Conservation (phyloP, 2,797 vertebrate species). For the Artibeus jamaicensis region DNA sequence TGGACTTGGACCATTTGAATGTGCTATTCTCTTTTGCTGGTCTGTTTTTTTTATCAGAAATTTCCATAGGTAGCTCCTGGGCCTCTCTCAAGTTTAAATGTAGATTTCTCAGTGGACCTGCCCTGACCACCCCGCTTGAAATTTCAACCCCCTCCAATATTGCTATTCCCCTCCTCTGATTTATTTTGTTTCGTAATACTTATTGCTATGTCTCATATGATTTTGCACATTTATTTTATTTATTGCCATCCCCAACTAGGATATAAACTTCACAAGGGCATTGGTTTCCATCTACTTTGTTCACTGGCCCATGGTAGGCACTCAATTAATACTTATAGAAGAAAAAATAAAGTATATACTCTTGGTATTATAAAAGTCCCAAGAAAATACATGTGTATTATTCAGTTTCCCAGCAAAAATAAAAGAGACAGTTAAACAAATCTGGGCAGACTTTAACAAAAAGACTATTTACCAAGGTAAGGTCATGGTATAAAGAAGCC, state of each 20-base stretch:
- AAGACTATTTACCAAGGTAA: neutral
- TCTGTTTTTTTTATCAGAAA: neutral
- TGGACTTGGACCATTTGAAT: neutral
- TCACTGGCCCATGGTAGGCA: neutral
- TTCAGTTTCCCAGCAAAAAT: slow-evolving; percentile 26
- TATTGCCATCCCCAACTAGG: neutral
- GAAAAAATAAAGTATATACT: slow-evolving; percentile 17
- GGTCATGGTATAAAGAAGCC: neutral
- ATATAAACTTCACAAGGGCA: neutral
- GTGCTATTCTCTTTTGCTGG: neutral
- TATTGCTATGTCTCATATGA: neutral
- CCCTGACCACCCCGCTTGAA: neutral
- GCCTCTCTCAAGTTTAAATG: neutral
- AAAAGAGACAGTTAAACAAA: slow-evolving; percentile 12
- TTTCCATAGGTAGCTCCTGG: neutral
- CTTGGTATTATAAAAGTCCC: slow-evolving; percentile 43
- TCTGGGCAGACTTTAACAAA: slow-evolving; percentile 28
- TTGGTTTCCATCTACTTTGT: neutral
- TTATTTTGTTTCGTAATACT: neutral
- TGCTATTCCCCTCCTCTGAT: neutral
- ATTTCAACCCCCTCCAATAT: neutral
- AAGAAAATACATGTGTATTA: slow-evolving; percentile 33
- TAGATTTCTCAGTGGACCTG: neutral
- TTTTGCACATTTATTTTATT: neutral
- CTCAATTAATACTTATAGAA: slow-evolving; percentile 39